A percentile compares a stretch with the other conserved stretches of the same genome.
Conservation (phyloP, 2,888 invertebrate genomes). For the Macropis europaea region DNA sequence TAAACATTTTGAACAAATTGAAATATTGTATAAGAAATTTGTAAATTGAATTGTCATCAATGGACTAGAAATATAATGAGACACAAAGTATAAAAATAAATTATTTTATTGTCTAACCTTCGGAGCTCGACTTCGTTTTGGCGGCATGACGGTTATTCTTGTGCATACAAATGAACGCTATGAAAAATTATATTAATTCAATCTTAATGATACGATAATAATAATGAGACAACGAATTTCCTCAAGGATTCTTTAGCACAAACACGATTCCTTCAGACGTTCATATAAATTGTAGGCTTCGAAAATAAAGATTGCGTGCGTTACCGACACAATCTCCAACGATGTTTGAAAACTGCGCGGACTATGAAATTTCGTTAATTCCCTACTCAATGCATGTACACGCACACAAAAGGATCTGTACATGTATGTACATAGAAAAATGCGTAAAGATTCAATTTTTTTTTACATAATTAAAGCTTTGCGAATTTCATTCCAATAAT, state of each 20-base stretch:
- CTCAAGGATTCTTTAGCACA: not conserved
- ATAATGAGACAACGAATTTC: not conserved
- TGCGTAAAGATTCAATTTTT: not conserved
- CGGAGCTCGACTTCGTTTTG: slow-evolving; percentile 63
- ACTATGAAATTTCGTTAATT: not conserved
- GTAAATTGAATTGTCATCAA: too few relatives aligned
- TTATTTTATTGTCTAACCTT: slow-evolving; percentile 63
- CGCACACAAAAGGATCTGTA: not conserved
- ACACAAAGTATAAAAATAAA: not conserved
- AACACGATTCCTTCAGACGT: not conserved
- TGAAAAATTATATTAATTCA: slow-evolving; percentile 14
- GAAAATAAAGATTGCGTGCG: not conserved
- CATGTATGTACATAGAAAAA: not conserved
- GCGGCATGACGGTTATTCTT: slow-evolving; percentile 62
- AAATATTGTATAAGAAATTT: too few relatives aligned
- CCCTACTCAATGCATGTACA: not conserved
- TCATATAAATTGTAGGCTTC: not conserved
- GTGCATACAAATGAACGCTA: slow-evolving; percentile 10
- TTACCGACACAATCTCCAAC: slow-evolving; percentile 12
- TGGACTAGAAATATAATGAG: too few relatives aligned
- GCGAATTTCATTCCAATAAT: not conserved
- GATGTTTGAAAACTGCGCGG: slow-evolving; percentile 43
- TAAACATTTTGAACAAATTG: too few relatives aligned
- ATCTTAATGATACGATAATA: not conserved
- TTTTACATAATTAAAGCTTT: not conserved